phyloP scores from a whole-genome alignment of 2,888 invertebrate genomes.

The Platerodrilus igneus region DNA sequence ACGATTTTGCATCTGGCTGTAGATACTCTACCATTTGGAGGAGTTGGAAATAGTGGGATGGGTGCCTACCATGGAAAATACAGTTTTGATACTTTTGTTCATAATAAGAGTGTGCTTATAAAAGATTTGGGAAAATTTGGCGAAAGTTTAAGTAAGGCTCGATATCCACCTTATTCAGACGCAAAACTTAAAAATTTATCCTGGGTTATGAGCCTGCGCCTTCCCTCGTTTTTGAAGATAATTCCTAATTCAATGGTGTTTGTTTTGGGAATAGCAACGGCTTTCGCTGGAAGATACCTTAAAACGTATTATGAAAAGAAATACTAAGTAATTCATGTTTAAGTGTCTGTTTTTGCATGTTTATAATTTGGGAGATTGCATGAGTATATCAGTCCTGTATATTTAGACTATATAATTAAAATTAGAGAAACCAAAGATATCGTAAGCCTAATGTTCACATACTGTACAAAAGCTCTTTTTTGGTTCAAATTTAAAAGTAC shows the following conservation, averaged over 20 bases:
- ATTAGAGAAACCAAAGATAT: too few relatives aligned
- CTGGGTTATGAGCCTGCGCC: constrained; percentile 59
- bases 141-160: constrained; percentile 62
- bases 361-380: too few relatives aligned
- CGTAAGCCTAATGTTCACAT: too few relatives aligned
- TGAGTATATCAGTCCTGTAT: too few relatives aligned
- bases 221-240: constrained; percentile 56
- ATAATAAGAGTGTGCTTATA: constrained; percentile 76
- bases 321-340: too few relatives aligned
- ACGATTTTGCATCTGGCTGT: constrained; percentile 79
- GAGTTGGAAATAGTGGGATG: constrained; percentile 91
- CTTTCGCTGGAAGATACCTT: constrained; percentile 38
- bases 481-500: too few relatives aligned
- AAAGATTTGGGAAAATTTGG: constrained; percentile 65
- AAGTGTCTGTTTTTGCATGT: too few relatives aligned
- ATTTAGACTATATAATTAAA: too few relatives aligned
- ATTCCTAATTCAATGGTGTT: constrained; percentile 62
- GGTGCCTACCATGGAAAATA: constrained; percentile 89
- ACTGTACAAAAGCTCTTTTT: too few relatives aligned
- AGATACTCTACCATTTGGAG: constrained; percentile 91
- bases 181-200: constrained; percentile 57
- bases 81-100: constrained; percentile 90
- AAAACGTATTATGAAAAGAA: not conserved
- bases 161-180: constrained; percentile 81
- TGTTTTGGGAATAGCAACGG: constrained; percentile 61